Evolutionary conservation across 2,888 invertebrate species (phyloP).

Genomic region (Temnothorax ravouxi): DNA sequence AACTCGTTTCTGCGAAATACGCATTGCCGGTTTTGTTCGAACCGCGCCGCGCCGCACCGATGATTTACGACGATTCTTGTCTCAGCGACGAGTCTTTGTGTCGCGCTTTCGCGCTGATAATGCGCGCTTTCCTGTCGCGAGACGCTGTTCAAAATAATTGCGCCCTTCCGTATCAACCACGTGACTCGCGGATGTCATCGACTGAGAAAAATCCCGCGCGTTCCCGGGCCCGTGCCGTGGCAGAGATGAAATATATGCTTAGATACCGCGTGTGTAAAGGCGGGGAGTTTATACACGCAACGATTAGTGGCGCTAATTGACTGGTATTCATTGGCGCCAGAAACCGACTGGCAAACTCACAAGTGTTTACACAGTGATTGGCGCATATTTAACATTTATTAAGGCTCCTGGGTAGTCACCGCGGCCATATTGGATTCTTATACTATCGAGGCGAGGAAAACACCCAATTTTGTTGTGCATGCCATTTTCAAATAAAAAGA

Average conservation of each 20-base stretch:
- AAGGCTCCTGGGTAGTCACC: too few relatives aligned
- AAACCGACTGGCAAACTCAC: too few relatives aligned
- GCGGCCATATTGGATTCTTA: too few relatives aligned
- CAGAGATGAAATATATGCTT: constrained; percentile 34
- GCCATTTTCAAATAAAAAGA: too few relatives aligned
- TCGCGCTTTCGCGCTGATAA: constrained; percentile 61
- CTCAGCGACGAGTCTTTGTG: constrained; percentile 54
- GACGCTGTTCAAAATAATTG: constrained; percentile 62
- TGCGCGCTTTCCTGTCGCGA: constrained; percentile 38
- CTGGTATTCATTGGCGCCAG: too few relatives aligned
- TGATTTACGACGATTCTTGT: constrained; percentile 70
- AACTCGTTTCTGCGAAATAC: constrained; percentile 63
- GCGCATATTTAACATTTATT: too few relatives aligned
- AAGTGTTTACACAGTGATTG: too few relatives aligned
- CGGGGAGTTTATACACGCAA: too few relatives aligned
- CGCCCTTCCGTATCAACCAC: constrained; percentile 29
- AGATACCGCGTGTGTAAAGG: too few relatives aligned
- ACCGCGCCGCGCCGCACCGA: constrained; percentile 28
- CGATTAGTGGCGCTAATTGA: too few relatives aligned
- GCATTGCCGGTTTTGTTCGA: constrained; percentile 69
- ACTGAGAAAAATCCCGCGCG: constrained; percentile 37
- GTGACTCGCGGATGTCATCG: constrained; percentile 37
- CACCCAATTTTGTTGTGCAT: too few relatives aligned
- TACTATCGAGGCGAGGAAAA: too few relatives aligned
- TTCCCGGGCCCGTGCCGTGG: constrained; percentile 10